These are phyloP conservation scores for Sarcophaga subvicina DNA, from an alignment of 2,888 invertebrate genomes.

Conservation along the genomic window DNA sequence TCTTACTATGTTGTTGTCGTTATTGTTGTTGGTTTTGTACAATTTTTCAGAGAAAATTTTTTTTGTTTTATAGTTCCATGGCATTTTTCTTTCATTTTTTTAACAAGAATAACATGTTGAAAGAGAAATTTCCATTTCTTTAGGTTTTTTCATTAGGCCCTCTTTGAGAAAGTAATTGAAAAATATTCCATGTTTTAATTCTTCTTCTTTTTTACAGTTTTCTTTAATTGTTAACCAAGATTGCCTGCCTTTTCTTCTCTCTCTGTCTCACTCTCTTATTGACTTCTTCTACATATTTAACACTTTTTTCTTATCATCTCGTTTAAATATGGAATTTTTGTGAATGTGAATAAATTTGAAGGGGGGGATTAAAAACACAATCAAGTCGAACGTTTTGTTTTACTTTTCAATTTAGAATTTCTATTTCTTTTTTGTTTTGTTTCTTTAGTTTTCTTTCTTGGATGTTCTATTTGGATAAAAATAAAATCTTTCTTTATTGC, in stretches of 20 bases:
- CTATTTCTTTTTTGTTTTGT: too few species aligned
- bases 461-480: too few species aligned
- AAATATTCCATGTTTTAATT: constrained; percentile 29
- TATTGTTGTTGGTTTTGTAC: not conserved
- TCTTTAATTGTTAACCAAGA: constrained; percentile 22
- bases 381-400: too few species aligned
- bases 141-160: constrained; percentile 29
- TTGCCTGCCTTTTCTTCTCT: not conserved
- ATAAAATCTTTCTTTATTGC: too few species aligned
- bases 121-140: constrained; percentile 35
- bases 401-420: too few species aligned
- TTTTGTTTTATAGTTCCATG: not conserved
- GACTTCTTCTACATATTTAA: too few species aligned
- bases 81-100: constrained; percentile 13
- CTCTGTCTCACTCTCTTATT: not conserved
- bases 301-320: too few species aligned
- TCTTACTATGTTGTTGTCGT: constrained; percentile 31
- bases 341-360: too few species aligned
- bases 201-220: not conserved
- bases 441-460: too few species aligned
- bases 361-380: too few species aligned
- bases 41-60: not conserved
- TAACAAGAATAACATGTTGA: constrained; percentile 10
- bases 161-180: constrained; percentile 44
- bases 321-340: too few species aligned